Evolutionary conservation across 1,140 invertebrate genomes (phyloP).

Genomic region (Neuroterus valhalla): DNA sequence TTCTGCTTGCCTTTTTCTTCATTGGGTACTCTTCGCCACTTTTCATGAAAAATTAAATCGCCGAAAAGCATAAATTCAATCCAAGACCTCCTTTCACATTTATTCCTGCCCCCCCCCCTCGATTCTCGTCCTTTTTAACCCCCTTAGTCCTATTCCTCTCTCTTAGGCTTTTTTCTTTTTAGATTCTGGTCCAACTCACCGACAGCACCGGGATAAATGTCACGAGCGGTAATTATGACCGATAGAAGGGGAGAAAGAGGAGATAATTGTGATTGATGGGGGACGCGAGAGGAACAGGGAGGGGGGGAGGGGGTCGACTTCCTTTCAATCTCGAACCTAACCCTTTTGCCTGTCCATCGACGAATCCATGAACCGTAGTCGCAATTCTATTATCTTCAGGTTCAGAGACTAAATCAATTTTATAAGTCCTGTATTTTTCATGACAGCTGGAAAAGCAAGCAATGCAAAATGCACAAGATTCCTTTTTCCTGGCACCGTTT

Average conservation of each 20-base stretch:
- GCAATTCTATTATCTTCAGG: constrained; percentile 40
- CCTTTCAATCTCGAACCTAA: constrained; percentile 58
- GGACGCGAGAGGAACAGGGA: constrained; percentile 34
- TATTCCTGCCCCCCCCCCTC: background rate
- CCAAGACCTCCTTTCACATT: background rate
- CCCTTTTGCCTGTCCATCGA: constrained; percentile 44
- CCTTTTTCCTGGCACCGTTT: too few relatives aligned
- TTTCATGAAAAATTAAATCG: background rate
- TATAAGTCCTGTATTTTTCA: constrained; percentile 33
- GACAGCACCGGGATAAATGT: constrained; percentile 47
- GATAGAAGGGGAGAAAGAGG: constrained; percentile 47
- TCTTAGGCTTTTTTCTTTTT: background rate
- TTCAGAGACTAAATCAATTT: constrained; percentile 27
- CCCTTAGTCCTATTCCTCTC: background rate
- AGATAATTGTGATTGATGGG: constrained; percentile 61
- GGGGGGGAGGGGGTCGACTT: constrained; percentile 48
- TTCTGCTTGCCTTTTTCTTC: background rate
- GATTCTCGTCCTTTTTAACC: background rate
- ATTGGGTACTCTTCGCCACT: background rate
- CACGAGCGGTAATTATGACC: constrained; percentile 56
- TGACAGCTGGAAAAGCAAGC: too few relatives aligned
- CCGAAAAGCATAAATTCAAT: background rate
- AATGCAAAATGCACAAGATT: too few relatives aligned
- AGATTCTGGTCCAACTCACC: constrained; percentile 20
- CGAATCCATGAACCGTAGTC: constrained; percentile 44